Percentiles rank a stretch among this genome's conserved stretches.
phyloP scores from a whole-genome alignment of 1,140 invertebrate species.

The Manduca sexta region DNA sequence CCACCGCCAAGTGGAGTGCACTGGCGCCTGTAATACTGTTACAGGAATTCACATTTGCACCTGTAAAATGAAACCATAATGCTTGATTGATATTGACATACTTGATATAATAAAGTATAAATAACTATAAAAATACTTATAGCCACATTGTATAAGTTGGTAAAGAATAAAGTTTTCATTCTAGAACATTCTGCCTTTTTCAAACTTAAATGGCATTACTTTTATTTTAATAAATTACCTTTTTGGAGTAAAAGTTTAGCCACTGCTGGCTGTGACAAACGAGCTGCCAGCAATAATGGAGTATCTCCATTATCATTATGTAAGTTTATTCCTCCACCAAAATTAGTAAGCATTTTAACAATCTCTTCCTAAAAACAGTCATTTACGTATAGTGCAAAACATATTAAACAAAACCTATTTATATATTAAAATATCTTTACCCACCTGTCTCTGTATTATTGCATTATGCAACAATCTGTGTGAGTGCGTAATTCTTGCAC shows the following conservation, averaged over 20 bases:
- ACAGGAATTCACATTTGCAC: conserved; percentile 73
- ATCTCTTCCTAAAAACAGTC: conserved; percentile 41
- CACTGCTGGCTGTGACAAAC: conserved; percentile 65
- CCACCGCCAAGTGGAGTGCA: conserved; percentile 73
- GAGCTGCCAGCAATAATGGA: conserved; percentile 74
- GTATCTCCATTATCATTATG: conserved; percentile 76
- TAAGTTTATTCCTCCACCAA: conserved; percentile 71
- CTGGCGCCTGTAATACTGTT: conserved; percentile 74
- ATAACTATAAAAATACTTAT: too few species aligned
- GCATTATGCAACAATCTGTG: conserved; percentile 60
- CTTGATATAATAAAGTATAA: too few species aligned
- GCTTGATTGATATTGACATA: too few species aligned
- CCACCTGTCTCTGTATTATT: conserved; percentile 56
- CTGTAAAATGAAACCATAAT: conserved; percentile 48
- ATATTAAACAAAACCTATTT: background rate
- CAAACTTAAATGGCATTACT: background rate
- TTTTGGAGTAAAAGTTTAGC: conserved; percentile 66
- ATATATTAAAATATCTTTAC: background rate
- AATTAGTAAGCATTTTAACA: conserved; percentile 42
- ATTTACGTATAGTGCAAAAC: background rate
- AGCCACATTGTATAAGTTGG: too few species aligned
- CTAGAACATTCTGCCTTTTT: too few species aligned
- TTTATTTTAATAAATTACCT: conserved; percentile 47
- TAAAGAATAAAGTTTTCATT: too few species aligned
- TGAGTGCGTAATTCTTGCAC: conserved; percentile 55